Evolutionary conservation across 2,113 vertebrate species (phyloP), one percentile per base, ranked within the genome.

Genomic region (Cavia aperea): DNA sequence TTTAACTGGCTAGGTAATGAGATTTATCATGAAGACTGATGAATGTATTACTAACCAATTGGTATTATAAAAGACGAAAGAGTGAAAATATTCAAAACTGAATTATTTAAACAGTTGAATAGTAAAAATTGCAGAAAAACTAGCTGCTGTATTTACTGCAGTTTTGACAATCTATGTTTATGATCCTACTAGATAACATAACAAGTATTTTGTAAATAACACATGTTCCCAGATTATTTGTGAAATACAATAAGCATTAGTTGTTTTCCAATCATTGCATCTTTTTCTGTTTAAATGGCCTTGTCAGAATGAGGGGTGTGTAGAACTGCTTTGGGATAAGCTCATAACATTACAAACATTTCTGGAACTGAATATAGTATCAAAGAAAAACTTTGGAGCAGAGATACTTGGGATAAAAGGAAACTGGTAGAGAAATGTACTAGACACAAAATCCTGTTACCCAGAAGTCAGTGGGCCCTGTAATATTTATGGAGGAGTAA

Each of bases 151-250:
- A 81, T 89, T 94, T 88, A 88, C 84, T 58, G 68, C 2, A 43
- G 12, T 84, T 94, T 77, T 93, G 62, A 75, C 73, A 89, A 24
- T 36, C 83, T 66, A 1, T 75, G 65, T 94, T 92, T 92, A 78
- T 82, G 62, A 46, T 88, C 70, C 23, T 86, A 75, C 86, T 83
- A 49, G 54, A 92, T 81, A 73, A 72, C 23, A 86, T 93, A 84
- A 94, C 72, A 95, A 70, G 72, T 85, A 94, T 62, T 94, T 90
- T 62, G 66, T 90, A 94, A 96, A 95, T 88, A 89, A 85, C 86
- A 85, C 39, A 81, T 5, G 92, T 83, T 93, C 36, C 39, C 46
- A 91, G 36, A 14, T 94, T 91, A 87, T 95, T 90, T 88, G 29
- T 88, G 83, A 89, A 91, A 62, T 93, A 51, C 81, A 63, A 31